Base-by-base conservation (phyloP, 35 echinoderm and acorn worm genomes). In the Chiridota heheva region DNA sequence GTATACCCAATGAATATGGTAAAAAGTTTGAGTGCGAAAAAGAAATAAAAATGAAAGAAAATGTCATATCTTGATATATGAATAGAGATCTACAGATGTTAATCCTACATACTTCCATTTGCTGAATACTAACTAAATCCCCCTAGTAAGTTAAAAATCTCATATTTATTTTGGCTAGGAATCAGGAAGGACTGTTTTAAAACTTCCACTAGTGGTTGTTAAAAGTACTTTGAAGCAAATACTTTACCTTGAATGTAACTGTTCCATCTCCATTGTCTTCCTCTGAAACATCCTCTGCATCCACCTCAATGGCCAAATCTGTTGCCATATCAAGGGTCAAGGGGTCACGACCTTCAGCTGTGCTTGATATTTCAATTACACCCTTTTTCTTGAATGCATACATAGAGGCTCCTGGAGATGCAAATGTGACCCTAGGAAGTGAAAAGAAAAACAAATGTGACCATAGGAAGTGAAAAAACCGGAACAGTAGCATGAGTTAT, bases 381-480 rank as follows among this genome's bases (percentile, higher is more conserved):
- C 86, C 91, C 58, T 89, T 95, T 16, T 68, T 70, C 20, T 83
- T 18, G 59, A 96, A 96, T 17, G 86, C 82, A 85, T 90, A 90
- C 81, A 96, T 78, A 15, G 63, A 42, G 44, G 64, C 67, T 13
- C 91, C 91, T 45, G 58, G 53, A 40, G 40, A n/a, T n/a, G n/a
- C n/a, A n/a, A n/a, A n/a, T n/a, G n/a, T n/a, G n/a, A n/a, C n/a
- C n/a, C n/a, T n/a, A n/a, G n/a, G n/a, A n/a, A n/a, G n/a, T n/a
- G n/a, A n/a, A n/a, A n/a, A n/a, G n/a, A n/a, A n/a, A n/a, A n/a
- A n/a, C n/a, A n/a, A n/a, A n/a, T n/a, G n/a, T n/a, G n/a, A n/a
- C n/a, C n/a, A n/a, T n/a, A n/a, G n/a, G n/a, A n/a, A n/a, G n/a
- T n/a, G n/a, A n/a, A n/a, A n/a, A n/a, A n/a, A n/a, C n/a, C n/a